A percentile compares a stretch with the other conserved stretches of the same genome.
Evolutionary conservation across 2,113 vertebrate genomes (phyloP).

Genomic region (Sciurus niger): DNA sequence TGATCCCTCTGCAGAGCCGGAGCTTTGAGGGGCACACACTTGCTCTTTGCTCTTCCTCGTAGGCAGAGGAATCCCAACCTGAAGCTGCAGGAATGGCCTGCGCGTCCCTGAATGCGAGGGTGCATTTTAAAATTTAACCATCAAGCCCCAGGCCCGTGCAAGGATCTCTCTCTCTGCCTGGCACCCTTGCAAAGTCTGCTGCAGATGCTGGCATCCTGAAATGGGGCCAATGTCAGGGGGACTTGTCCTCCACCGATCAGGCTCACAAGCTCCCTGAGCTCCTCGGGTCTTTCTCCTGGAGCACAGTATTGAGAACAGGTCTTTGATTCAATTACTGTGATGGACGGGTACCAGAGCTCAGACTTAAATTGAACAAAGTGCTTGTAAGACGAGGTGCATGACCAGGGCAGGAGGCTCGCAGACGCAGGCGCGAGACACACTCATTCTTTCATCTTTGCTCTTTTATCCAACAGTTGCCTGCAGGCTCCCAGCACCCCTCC

Average conservation of each 20-base stretch:
- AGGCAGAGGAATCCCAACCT: no score
- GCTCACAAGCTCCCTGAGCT: not conserved
- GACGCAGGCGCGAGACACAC: not conserved
- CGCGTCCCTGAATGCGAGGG: not conserved
- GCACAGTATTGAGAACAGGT: not conserved
- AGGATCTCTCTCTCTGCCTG: not conserved
- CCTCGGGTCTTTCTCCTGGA: not conserved
- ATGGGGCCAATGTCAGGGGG: not conserved
- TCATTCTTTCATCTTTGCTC: not conserved
- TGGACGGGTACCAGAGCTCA: not conserved
- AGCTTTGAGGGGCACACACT: not conserved
- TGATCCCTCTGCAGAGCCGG: not conserved
- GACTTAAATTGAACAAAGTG: not conserved
- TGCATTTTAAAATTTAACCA: not conserved
- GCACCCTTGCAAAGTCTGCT: fast-evolving
- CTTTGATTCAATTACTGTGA: not conserved
- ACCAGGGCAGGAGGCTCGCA: not conserved
- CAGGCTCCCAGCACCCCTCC: not conserved
- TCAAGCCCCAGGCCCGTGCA: no score
- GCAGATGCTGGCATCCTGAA: no score
- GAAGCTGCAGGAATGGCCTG: not conserved
- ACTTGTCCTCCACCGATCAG: no score
- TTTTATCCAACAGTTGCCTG: not conserved
- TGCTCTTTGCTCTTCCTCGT: not conserved
- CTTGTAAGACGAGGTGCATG: not conserved